Evolutionary conservation across 1,140 invertebrate genomes (phyloP).

Genomic region (Bombus affinis): DNA sequence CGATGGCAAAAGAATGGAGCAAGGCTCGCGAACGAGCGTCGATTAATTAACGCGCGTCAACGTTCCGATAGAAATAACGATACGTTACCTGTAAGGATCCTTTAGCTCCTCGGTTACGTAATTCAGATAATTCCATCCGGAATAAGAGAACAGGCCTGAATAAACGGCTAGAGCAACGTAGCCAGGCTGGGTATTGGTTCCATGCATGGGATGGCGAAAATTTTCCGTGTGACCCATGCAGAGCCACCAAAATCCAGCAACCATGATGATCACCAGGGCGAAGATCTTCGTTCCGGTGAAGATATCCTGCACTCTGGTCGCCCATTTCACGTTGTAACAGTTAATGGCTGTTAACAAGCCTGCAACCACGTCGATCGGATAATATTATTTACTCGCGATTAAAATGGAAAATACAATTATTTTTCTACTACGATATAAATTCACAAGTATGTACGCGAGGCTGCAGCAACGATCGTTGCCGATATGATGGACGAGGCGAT

Average conservation of each 20-base stretch:
- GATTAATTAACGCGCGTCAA: rapidly evolving
- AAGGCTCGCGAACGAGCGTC: no score
- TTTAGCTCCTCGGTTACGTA: constrained; percentile 98
- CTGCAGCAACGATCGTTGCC: no score
- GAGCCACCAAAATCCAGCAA: constrained; percentile 91
- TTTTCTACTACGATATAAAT: rapidly evolving
- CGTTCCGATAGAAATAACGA: not conserved
- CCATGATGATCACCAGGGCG: constrained; percentile 91
- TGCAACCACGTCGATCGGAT: constrained; percentile 71
- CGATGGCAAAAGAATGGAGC: rapidly evolving
- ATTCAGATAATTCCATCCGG: constrained; percentile 98
- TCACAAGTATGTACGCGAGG: no score
- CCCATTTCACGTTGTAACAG: constrained; percentile 93
- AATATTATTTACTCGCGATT: not conserved
- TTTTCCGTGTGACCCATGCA: constrained; percentile 87
- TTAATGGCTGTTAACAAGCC: constrained; percentile 94
- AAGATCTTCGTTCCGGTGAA: constrained; percentile 96
- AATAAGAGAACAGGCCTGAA: constrained; percentile 97
- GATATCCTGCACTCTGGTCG: constrained; percentile 93
- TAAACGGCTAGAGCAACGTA: constrained; percentile 96
- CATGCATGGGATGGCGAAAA: constrained; percentile 91
- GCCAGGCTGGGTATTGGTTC: constrained; percentile 90
- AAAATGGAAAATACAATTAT: not conserved
- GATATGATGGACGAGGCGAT: rapidly evolving
- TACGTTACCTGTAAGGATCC: constrained; percentile 92